Evolutionary conservation across 2,797 vertebrate species (phyloP).

Genomic region (Manis pentadactyla): DNA sequence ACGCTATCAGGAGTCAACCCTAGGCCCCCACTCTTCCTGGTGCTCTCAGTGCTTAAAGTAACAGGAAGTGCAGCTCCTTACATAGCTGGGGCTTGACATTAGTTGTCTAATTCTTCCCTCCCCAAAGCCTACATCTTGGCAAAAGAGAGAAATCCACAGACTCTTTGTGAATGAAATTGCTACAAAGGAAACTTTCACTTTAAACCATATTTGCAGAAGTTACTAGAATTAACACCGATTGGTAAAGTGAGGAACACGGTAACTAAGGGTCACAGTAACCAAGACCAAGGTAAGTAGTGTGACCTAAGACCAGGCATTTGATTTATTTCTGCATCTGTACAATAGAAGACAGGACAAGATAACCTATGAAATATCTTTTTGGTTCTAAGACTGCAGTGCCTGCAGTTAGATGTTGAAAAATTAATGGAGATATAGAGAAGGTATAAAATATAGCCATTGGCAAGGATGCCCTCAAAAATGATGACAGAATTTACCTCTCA

Average conservation of each 20-base stretch:
- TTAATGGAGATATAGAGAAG: not conserved
- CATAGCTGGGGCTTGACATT: not conserved
- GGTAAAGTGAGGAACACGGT: not conserved
- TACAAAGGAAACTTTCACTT: not conserved
- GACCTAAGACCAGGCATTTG: not conserved
- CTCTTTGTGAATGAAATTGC: conserved; percentile 3
- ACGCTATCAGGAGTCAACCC: not conserved
- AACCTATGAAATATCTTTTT: not conserved
- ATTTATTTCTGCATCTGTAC: not conserved
- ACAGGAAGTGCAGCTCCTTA: not conserved
- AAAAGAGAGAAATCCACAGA: not conserved
- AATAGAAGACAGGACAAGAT: not conserved
- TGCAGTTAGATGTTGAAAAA: not conserved
- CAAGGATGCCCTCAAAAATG: not conserved
- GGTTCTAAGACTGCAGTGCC: not conserved
- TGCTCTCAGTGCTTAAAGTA: not conserved
- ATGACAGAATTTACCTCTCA: not conserved
- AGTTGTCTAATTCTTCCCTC: not conserved
- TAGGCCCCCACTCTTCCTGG: not conserved
- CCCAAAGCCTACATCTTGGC: not conserved
- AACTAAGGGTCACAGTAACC: not conserved
- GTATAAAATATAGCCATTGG: not conserved
- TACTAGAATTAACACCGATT: not conserved
- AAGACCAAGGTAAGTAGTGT: not conserved
- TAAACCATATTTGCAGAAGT: not conserved